phyloP scores from a whole-genome alignment of 1,140 invertebrate genomes.

The Harpegnathos saltator region DNA sequence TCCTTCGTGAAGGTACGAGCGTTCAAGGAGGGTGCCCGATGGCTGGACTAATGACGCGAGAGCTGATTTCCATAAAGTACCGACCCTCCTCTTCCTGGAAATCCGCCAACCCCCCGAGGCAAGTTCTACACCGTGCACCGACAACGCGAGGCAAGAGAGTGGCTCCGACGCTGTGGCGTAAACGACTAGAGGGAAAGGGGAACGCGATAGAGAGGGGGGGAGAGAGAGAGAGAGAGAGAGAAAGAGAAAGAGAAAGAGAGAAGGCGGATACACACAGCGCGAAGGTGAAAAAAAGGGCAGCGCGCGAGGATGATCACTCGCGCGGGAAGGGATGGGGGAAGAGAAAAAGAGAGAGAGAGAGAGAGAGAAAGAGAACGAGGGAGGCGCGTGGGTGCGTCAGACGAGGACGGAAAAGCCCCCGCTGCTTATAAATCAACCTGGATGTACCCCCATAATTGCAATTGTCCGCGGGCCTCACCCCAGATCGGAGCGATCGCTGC shows the following conservation, averaged over 20 bases:
- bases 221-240: neutral
- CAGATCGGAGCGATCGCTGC: slow-evolving; percentile 64
- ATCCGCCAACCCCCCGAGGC: slow-evolving; percentile 25
- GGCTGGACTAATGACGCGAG: slow-evolving; percentile 68
- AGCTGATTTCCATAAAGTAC: slow-evolving; percentile 77
- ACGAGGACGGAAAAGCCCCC: slow-evolving; percentile 46
- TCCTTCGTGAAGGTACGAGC: slow-evolving; percentile 18
- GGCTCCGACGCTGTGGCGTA: neutral
- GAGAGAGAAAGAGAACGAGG: neutral
- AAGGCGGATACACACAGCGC: slow-evolving; percentile 17
- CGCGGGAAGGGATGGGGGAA: too few species aligned
- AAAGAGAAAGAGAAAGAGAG: neutral
- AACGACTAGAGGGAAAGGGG: neutral
- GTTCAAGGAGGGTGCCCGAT: slow-evolving; percentile 29
- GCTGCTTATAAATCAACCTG: slow-evolving; percentile 73
- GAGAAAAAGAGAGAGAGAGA: too few species aligned
- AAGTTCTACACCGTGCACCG: slow-evolving; percentile 4
- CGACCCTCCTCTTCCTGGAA: slow-evolving; percentile 71
- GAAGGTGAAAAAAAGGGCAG: slow-evolving; percentile 18
- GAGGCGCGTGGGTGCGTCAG: slow-evolving; percentile 51
- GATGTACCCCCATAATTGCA: slow-evolving; percentile 71
- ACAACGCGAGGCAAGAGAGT: slow-evolving; percentile 32
- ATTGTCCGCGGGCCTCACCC: slow-evolving; percentile 72
- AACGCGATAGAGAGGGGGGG: neutral
- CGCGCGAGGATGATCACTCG: slow-evolving; percentile 18